Evolutionary conservation across 2,888 invertebrate genomes (phyloP), one percentile per base, ranked within the genome.

Genomic region (Melolontha melolontha): DNA sequence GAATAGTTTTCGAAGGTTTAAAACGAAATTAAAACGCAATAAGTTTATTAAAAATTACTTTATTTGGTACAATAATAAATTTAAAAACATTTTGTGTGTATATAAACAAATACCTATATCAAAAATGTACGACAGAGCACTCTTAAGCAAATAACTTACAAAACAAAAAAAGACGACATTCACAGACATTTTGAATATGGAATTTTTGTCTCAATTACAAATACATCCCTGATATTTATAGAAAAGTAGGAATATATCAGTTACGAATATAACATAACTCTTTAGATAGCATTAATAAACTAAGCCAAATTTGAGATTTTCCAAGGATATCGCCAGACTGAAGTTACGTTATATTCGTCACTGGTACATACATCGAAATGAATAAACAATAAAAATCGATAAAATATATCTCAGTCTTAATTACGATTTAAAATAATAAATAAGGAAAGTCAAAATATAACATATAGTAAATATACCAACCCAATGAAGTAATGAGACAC

Each of bases 11-110:
- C n/a, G n/a, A n/a, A n/a, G n/a, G n/a, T n/a, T n/a, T n/a, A n/a
- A n/a, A n/a, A n/a, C n/a, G n/a, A n/a, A n/a, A n/a, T n/a, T n/a
- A n/a, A n/a, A n/a, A n/a, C n/a, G n/a, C n/a, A n/a, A n/a, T n/a
- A n/a, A n/a, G n/a, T 22, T 41, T 64, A 52, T 52, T 52, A 64
- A 64, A 64, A 54, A 52, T 59, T 54, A 54, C 16, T 62, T 62
- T 42, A 64, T 63, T 64, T 64, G 52, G 52, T 64, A 64, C 44
- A 64, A 44, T 64, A 29, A 51, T 52, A 51, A 52, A 63, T 63
- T 63, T 63, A 52, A 64, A 64, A 52, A 64, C 14, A 41, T 63
- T 63, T 62, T 47, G 22, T 17, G n/a, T 41, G 16, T 54, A 59
- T 47, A 41, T 59, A 44, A 59, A 59, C 41, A 59, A 51, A 42